Conservation (phyloP, 2,888 invertebrate genomes). For the Steinernema scapterisci region DNA sequence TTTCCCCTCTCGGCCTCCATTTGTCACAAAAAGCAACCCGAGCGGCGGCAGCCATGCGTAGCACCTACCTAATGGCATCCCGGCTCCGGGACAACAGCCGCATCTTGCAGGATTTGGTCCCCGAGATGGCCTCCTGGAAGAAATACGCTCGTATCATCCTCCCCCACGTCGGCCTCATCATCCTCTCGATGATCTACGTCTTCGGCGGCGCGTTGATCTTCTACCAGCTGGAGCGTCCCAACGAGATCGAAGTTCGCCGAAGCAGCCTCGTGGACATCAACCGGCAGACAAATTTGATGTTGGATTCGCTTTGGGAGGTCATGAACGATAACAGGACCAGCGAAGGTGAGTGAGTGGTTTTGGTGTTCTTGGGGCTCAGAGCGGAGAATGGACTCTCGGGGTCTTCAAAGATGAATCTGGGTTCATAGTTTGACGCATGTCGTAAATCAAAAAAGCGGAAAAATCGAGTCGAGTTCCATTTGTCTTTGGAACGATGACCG, state of each 20-base stretch:
- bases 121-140: conserved; percentile 62
- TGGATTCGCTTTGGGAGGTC: conserved; percentile 57
- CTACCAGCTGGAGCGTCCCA: conserved; percentile 64
- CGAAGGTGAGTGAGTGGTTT: conserved; percentile 46
- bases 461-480: neutral
- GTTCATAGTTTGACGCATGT: conserved; percentile 15
- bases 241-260: conserved; percentile 58
- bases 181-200: conserved; percentile 64
- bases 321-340: conserved; percentile 45
- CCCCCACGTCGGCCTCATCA: conserved; percentile 66
- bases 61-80: conserved; percentile 8
- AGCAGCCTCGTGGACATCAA: conserved; percentile 52
- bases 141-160: conserved; percentile 65
- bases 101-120: conserved; percentile 49
- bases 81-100: conserved; percentile 18
- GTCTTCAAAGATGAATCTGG: no score
- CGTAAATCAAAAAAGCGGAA: neutral
- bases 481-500: no score
- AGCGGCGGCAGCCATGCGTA: neutral
- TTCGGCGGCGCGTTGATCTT: conserved; percentile 65
- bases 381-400: no score
- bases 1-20: neutral
- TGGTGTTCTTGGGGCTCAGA: neutral
- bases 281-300: conserved; percentile 52
- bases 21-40: neutral